phyloP scores from a whole-genome alignment of 1,140 invertebrate genomes.

The Cotesia glomerata region DNA sequence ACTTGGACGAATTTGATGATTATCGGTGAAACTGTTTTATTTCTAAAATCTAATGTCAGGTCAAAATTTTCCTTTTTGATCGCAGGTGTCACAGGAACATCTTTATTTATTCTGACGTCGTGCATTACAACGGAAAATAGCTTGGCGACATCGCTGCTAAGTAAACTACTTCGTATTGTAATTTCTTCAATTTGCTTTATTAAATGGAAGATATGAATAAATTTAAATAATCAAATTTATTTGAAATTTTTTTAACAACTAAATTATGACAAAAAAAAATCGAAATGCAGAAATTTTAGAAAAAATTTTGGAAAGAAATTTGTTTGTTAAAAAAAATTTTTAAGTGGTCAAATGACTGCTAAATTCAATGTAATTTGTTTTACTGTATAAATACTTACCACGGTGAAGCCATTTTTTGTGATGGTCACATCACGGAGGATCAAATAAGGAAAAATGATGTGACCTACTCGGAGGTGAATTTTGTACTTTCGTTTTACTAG shows the following conservation, averaged over 20 bases:
- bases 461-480: slow-evolving; percentile 72
- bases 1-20: slow-evolving; percentile 84
- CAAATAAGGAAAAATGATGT: slow-evolving; percentile 72
- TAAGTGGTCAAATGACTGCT: too few species aligned
- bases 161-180: slow-evolving; percentile 85
- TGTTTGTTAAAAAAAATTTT: too few species aligned
- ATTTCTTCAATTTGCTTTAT: slow-evolving; percentile 85
- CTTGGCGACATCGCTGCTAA: slow-evolving; percentile 89
- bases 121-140: slow-evolving; percentile 82
- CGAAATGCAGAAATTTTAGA: too few species aligned
- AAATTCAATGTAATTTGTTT: too few species aligned
- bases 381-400: slow-evolving; percentile 65
- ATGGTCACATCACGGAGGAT: slow-evolving; percentile 72
- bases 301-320: too few species aligned
- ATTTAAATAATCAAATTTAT: neutral
- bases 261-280: too few species aligned
- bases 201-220: slow-evolving; percentile 16
- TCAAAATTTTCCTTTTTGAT: slow-evolving; percentile 48
- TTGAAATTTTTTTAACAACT: too few species aligned
- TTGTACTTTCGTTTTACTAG: slow-evolving; percentile 71
- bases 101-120: slow-evolving; percentile 85
- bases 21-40: slow-evolving; percentile 77
- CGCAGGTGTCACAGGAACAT: slow-evolving; percentile 61
- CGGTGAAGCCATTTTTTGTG: slow-evolving; percentile 71
- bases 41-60: slow-evolving; percentile 70